A percentile compares a stretch with the other conserved stretches of the same genome.
Evolutionary conservation across 2,113 vertebrate species (phyloP).

Genomic region (Sebastes schlegelii): DNA sequence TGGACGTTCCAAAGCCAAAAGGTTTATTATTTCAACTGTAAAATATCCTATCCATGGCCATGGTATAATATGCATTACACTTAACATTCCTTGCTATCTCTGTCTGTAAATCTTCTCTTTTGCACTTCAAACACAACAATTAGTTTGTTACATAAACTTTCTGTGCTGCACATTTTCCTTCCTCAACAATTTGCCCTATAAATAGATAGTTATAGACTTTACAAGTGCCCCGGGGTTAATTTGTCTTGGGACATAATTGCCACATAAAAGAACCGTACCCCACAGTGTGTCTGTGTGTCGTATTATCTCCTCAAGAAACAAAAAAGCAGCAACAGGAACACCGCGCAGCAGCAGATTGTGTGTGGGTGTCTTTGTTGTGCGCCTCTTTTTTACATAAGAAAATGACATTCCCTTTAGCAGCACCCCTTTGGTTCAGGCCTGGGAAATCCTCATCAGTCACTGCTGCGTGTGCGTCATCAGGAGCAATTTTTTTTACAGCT

Average conservation of each 20-base stretch:
- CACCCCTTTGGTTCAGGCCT: conserved; percentile 39
- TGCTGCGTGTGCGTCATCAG: conserved; percentile 65
- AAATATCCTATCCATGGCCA: too few relatives aligned
- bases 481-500: conserved; percentile 47
- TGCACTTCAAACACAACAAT: background rate
- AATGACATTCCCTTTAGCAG: conserved; percentile 52
- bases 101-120: background rate
- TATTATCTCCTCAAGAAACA: conserved; percentile 40
- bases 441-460: conserved; percentile 72
- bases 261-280: conserved; percentile 32
- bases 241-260: conserved; percentile 36
- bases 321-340: conserved; percentile 39
- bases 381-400: conserved; percentile 36
- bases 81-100: background rate
- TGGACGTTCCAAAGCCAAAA: too few relatives aligned
- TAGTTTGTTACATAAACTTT: background rate
- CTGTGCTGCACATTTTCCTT: background rate
- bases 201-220: conserved; percentile 16
- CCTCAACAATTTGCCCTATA: conserved; percentile 2
- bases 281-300: conserved; percentile 24
- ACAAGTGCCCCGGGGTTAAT: conserved; percentile 5
- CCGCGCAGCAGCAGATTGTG: conserved; percentile 46
- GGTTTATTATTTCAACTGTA: too few relatives aligned
- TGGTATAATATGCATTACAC: background rate
- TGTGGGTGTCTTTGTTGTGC: conserved; percentile 59